Conservation (phyloP, 2,113 vertebrate genomes). For the Ascaphus truei region DNA sequence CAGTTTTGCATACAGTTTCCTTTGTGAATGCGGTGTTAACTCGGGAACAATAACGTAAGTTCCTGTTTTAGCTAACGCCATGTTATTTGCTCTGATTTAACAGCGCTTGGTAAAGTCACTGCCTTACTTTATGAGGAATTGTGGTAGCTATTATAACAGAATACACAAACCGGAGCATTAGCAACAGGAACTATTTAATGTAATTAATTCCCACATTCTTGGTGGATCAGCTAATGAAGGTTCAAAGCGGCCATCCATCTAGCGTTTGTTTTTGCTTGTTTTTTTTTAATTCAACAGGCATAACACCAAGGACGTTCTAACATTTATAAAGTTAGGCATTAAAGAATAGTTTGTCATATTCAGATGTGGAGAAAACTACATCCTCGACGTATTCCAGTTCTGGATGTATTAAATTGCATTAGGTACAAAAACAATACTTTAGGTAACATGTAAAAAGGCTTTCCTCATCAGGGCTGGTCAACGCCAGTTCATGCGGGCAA, state of each 20-base stretch:
- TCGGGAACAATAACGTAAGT: too few relatives aligned
- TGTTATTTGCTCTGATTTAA: background rate
- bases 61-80: background rate
- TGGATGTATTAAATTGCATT: too few relatives aligned
- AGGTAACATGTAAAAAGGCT: too few relatives aligned
- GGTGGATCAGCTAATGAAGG: slow-evolving; percentile 15
- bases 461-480: too few relatives aligned
- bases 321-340: background rate
- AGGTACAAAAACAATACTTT: too few relatives aligned
- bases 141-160: slow-evolving; percentile 15
- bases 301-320: slow-evolving; percentile 14
- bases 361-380: too few relatives aligned
- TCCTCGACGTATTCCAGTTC: too few relatives aligned
- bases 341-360: background rate
- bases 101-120: background rate
- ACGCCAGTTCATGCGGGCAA: too few relatives aligned
- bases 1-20: too few relatives aligned
- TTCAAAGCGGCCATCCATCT: slow-evolving; percentile 22
- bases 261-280: slow-evolving; percentile 29
- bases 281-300: slow-evolving; percentile 13
- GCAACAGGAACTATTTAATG: slow-evolving; percentile 20
- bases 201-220: slow-evolving; percentile 26
- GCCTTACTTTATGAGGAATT: background rate
- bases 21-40: too few relatives aligned
- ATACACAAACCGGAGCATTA: slow-evolving; percentile 17